Percentiles rank a stretch among this genome's conserved stretches.
Evolutionary conservation across 1,140 invertebrate species (phyloP).

Genomic region (Drosophila lacertosa): DNA sequence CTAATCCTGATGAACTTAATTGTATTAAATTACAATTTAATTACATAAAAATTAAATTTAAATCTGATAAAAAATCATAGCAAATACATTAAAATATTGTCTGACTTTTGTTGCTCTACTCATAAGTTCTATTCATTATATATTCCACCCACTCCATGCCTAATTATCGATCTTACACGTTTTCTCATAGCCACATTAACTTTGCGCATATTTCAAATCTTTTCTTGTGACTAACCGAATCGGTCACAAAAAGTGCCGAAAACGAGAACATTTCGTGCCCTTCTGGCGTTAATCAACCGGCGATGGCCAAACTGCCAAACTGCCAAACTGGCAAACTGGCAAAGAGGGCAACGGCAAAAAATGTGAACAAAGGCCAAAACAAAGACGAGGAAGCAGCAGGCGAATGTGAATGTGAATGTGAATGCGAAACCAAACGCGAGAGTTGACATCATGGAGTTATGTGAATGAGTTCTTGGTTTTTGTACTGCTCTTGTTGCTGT

Average conservation of each 20-base stretch:
- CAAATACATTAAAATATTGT: too few species aligned
- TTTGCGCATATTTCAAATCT: constrained; percentile 53
- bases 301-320: constrained; percentile 16
- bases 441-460: constrained; percentile 77
- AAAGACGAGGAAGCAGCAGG: constrained; percentile 19
- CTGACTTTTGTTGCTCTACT: constrained; percentile 3
- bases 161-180: constrained; percentile 43
- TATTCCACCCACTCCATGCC: neutral
- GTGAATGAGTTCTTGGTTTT: constrained; percentile 40
- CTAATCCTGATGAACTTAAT: too few species aligned
- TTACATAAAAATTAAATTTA: too few species aligned
- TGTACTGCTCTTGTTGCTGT: constrained; percentile 20
- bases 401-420: too few species aligned
- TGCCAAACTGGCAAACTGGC: constrained; percentile 8
- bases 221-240: constrained; percentile 52
- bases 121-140: constrained; percentile 6
- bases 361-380: constrained; percentile 50
- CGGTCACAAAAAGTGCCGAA: constrained; percentile 43
- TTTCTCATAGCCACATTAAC: constrained; percentile 11
- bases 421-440: constrained; percentile 75
- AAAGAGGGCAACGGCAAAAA: constrained; percentile 13
- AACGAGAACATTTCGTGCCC: constrained; percentile 62
- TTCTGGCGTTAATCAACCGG: constrained; percentile 73
- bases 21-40: too few species aligned
- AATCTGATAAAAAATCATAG: too few species aligned